Base-by-base conservation (phyloP, 2,113 vertebrate genomes). In the Danionella cerebrum region DNA sequence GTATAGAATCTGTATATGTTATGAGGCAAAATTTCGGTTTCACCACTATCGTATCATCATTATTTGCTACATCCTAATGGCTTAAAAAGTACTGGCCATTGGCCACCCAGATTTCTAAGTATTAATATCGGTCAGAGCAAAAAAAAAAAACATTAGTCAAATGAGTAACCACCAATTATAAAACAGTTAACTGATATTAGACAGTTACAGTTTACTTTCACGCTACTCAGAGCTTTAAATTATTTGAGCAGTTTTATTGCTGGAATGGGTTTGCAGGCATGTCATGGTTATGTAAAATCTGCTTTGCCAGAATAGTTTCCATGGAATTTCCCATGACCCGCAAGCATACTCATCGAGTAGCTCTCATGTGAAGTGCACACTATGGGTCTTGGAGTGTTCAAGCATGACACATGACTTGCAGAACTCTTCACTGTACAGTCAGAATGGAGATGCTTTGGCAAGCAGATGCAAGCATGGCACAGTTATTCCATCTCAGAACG, bases 401-500 rank as follows among this genome's bases (percentile, higher is more conserved):
- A 55, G 16, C 25, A 21, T 38, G 29, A 45, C 16, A 29, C 25
- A 21, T 13, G 14, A 3, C 25, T 5, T 60, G 18, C 25, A 0
- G 4, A 10, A 7, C 5, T 29, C 3, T 19, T 44, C 25, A 44
- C 24, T 19, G 39, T 31, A 60, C 11, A 45, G 25, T 31, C 58
- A 44, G 11, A 11, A 60, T 60, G 35, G 53, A 47, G 36, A 16
- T 4, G 11, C 27, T 44, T 64, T 14, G 38, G 19, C 12, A 42
- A 4, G 16, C 25, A 45, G 27, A 55, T 42, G 22, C 68, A 22
- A 39, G 22, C 65, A 35, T 27, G n/a, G 48, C 59, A 44, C 31
- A 52, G 12, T 65, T 65, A 16, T 41, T 70, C 54, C 14, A 14
- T 74, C 35, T 44, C 60, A 35, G 66, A 71, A 47, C 38, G 22